Conservation (phyloP, 1,140 invertebrate species). For the Bathynomus jamesi region DNA sequence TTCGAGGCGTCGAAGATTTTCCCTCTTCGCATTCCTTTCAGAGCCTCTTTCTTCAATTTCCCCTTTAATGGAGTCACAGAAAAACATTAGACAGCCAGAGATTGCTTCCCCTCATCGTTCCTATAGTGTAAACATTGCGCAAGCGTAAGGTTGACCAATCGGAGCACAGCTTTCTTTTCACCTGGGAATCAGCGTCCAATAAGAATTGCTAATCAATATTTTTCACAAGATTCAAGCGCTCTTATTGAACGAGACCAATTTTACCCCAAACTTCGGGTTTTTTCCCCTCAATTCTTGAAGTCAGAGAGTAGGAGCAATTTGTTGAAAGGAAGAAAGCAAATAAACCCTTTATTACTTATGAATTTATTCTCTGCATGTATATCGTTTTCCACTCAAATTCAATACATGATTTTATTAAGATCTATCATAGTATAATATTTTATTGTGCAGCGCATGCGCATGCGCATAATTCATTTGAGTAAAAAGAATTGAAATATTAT, state of each 20-base stretch:
- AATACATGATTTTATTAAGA: not conserved
- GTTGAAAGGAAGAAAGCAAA: not conserved
- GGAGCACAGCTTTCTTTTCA: not conserved
- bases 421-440: not conserved
- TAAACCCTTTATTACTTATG: not conserved
- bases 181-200: not conserved
- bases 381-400: not conserved
- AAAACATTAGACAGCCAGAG: slow-evolving; percentile 1
- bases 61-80: slow-evolving; percentile 1
- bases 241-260: not conserved
- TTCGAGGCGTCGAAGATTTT: not conserved
- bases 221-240: not conserved
- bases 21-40: not conserved
- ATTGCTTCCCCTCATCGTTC: not conserved
- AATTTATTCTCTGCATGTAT: not conserved
- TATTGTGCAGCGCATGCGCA: not conserved
- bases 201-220: not conserved
- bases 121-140: not conserved
- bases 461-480: not conserved
- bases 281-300: not conserved
- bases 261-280: not conserved
- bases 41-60: not conserved
- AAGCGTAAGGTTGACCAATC: not conserved
- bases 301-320: not conserved
- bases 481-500: not conserved